Percentiles rank a stretch among this genome's conserved stretches.
Evolutionary conservation across 1,140 invertebrate species (phyloP).

Genomic region (Xylocopa sonorina): DNA sequence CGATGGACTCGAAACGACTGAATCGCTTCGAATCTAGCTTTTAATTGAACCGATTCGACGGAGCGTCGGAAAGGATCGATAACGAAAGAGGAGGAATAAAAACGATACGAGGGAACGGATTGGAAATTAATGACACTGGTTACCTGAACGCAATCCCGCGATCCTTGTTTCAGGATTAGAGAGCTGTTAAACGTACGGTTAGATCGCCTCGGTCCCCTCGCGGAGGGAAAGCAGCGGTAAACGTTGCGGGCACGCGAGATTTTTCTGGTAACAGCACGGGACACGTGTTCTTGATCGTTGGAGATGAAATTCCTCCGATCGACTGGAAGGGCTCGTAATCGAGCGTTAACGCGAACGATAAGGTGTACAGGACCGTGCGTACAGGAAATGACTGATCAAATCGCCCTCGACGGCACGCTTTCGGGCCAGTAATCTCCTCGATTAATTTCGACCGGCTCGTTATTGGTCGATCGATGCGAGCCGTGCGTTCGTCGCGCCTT

Average conservation of each 20-base stretch:
- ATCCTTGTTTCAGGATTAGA: no score
- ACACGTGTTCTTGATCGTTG: slow-evolving; percentile 25
- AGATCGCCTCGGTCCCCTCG: no score
- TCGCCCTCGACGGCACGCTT: slow-evolving; percentile 14
- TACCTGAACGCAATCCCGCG: no score
- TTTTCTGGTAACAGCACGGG: slow-evolving; percentile 26
- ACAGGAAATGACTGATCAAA: slow-evolving; percentile 25
- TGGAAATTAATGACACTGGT: no score
- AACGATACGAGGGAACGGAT: no score
- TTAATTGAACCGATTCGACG: no score
- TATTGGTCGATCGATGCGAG: neutral
- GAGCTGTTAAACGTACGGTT: no score
- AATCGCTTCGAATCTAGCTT: no score
- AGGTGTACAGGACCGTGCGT: neutral
- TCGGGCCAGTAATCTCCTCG: neutral
- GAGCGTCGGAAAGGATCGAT: no score
- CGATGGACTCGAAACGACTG: no score
- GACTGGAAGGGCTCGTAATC: slow-evolving; percentile 34
- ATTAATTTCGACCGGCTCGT: slow-evolving; percentile 19
- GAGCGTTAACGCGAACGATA: slow-evolving; percentile 39
- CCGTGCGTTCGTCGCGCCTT: no score
- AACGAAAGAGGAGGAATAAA: no score
- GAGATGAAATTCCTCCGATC: slow-evolving; percentile 48
- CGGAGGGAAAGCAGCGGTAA: neutral
- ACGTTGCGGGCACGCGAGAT: neutral